Conservation (phyloP, 2,888 invertebrate species). For the Deilephila elpenor region DNA sequence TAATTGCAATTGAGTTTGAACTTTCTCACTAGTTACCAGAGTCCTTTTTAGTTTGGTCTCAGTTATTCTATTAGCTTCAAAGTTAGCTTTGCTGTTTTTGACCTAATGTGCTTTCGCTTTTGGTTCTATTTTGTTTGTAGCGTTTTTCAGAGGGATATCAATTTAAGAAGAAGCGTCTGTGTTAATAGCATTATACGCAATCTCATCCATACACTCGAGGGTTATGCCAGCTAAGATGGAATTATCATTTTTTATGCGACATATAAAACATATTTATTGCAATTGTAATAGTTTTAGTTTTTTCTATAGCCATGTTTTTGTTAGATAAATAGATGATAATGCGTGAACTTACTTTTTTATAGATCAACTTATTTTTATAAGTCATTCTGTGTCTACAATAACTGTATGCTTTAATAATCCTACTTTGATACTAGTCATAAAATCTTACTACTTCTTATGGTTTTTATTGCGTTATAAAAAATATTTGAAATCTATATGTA, state of each 20-base stretch:
- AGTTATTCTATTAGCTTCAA: constrained; percentile 51
- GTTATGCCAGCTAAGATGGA: constrained; percentile 76
- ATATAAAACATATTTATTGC: constrained; percentile 85
- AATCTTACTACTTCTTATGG: constrained; percentile 5
- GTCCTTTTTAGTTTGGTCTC: constrained; percentile 49
- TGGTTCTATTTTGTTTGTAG: constrained; percentile 56
- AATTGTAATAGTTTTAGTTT: constrained; percentile 81
- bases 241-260: constrained; percentile 83
- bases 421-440: constrained; percentile 22
- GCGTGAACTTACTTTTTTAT: constrained; percentile 56
- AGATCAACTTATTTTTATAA: constrained; percentile 45
- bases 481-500: constrained; percentile 27
- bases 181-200: constrained; percentile 85
- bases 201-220: constrained; percentile 84
- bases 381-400: constrained; percentile 22
- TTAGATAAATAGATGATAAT: constrained; percentile 74
- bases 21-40: constrained; percentile 47
- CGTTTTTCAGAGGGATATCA: constrained; percentile 72
- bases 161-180: constrained; percentile 85
- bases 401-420: constrained; percentile 27
- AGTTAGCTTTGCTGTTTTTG: constrained; percentile 43
- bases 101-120: constrained; percentile 44
- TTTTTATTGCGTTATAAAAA: constrained; percentile 20
- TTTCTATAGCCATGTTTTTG: constrained; percentile 72
- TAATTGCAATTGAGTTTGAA: constrained; percentile 46